Evolutionary conservation across 2,113 vertebrate species (phyloP), one percentile per base, ranked within the genome.

Genomic region (Anseranas semipalmata): DNA sequence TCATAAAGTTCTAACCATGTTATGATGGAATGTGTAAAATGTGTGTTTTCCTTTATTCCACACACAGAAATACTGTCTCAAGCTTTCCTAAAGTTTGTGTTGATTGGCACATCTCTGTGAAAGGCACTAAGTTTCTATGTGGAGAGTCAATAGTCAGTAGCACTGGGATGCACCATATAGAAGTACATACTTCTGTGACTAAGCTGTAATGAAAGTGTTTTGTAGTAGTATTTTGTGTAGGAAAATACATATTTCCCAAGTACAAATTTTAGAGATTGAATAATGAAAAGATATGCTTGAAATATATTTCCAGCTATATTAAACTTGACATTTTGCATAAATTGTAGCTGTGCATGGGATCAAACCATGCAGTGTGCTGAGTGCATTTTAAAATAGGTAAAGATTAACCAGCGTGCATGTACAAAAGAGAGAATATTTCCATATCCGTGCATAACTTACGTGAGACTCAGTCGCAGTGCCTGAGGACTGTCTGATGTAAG

Each of bases 391-490:
- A 58, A 87, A 71, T 15, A 74, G 19, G 9, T 46, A 20, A 77
- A 76, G 41, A 66, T 76, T 58, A 60, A 39, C 4, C 15, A 74
- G 12, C 6, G 27, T 55, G 33, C 3, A 14, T 13, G 2, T 27
- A 43, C 18, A 25, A 78, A 89, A 60, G 65, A 73, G 33, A 37
- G 8, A 80, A 67, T 1, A 5, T 68, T 93, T 78, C 20, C 24
- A 12, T 65, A 21, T 52, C 37, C 3, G 7, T 46, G 9, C 3
- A 11, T 67, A 62, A 58, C 4, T 84, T 73, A 24, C 0, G 1
- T 0, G 3, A 20, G 22, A 56, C n/a, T 91, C 2, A 0, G 25
- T 32, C 8, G 10, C 4, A 6, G 25, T 55, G n/a, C 12, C 28
- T 63, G 48, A 0, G 6, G 35, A 60, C 8, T 37, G 18, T 18